Evolutionary conservation across 2,113 vertebrate genomes (phyloP).

Genomic region (Mesocricetus auratus): DNA sequence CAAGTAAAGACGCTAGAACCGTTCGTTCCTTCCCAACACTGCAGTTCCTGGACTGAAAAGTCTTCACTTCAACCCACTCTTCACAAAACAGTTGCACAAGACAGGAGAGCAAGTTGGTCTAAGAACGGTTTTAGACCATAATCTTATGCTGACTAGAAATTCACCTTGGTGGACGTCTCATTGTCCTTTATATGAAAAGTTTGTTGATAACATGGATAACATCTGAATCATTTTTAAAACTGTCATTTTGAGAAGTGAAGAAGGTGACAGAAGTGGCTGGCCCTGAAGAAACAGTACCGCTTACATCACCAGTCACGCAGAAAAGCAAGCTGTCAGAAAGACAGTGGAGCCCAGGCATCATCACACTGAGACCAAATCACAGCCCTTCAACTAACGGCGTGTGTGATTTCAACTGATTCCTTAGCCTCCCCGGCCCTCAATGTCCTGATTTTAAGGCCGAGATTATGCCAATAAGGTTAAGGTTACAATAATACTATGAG

Average conservation of each 20-base stretch:
- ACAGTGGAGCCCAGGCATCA: neutral
- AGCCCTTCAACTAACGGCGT: neutral
- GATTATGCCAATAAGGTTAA: neutral
- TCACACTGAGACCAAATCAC: neutral
- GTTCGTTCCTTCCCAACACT: too few relatives aligned
- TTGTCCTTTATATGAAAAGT: neutral
- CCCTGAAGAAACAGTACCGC: neutral
- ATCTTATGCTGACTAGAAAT: neutral
- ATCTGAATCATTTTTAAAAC: neutral
- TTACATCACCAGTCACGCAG: neutral
- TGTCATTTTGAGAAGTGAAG: neutral
- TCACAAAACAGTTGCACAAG: too few relatives aligned
- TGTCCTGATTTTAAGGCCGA: neutral
- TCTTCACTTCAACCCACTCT: too few relatives aligned
- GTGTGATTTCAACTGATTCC: neutral
- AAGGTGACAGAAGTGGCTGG: neutral
- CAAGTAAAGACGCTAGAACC: too few relatives aligned
- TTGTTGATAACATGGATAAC: neutral
- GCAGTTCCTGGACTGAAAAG: too few relatives aligned
- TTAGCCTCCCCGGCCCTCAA: neutral
- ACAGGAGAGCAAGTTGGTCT: too few relatives aligned
- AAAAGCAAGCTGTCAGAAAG: slow-evolving; percentile 7
- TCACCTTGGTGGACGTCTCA: neutral
- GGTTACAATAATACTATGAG: neutral
- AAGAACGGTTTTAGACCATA: too few relatives aligned